Evolutionary conservation across 2,888 invertebrate genomes (phyloP).

Genomic region (Pelosia muscerda): DNA sequence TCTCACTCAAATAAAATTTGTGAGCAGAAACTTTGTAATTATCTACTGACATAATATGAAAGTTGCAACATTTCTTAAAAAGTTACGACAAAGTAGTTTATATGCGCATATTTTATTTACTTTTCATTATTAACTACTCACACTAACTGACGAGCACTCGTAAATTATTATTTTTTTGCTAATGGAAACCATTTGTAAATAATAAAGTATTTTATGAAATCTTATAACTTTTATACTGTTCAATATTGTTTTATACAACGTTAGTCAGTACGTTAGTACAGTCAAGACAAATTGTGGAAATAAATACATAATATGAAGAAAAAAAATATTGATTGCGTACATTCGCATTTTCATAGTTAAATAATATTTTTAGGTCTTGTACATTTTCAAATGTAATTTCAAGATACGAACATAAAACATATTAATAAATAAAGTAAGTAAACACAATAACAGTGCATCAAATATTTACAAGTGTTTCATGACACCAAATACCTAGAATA

Average conservation of each 20-base stretch:
- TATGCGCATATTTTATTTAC: constrained; percentile 49
- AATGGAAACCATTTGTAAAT: constrained; percentile 31
- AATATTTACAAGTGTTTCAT: constrained; percentile 46
- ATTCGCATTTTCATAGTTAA: too few relatives aligned
- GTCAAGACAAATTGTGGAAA: background rate
- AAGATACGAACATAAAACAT: constrained; percentile 30
- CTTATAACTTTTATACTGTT: background rate
- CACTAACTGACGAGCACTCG: constrained; percentile 14
- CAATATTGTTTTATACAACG: background rate
- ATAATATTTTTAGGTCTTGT: too few relatives aligned
- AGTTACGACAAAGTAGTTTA: constrained; percentile 38
- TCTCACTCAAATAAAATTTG: constrained; percentile 43
- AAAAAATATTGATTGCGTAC: too few relatives aligned
- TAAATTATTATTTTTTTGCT: constrained; percentile 32
- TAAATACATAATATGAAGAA: background rate
- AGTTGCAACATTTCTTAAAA: constrained; percentile 47
- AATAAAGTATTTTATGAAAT: background rate
- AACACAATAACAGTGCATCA: constrained; percentile 30
- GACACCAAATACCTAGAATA: constrained; percentile 45
- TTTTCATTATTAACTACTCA: constrained; percentile 34
- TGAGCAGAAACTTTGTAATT: constrained; percentile 46
- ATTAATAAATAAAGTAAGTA: constrained; percentile 27
- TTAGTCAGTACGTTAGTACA: background rate
- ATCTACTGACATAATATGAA: constrained; percentile 39
- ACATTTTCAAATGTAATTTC: background rate